These are phyloP conservation scores for Psittacula echo DNA, from an alignment of 2,797 vertebrate species.

Conservation along the genomic window DNA sequence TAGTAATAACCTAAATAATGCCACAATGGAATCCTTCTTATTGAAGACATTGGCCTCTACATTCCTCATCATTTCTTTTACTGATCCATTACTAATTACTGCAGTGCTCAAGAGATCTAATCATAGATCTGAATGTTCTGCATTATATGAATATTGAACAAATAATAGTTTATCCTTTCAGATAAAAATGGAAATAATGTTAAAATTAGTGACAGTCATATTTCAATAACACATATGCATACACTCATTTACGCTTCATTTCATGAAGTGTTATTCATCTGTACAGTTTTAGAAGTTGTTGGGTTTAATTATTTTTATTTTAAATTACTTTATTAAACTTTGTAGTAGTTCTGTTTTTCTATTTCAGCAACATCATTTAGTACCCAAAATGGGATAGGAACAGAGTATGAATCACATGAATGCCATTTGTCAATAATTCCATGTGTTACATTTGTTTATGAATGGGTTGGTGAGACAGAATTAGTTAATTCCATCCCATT, in stretches of 20 bases:
- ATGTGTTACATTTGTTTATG: neutral
- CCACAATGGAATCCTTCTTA: neutral
- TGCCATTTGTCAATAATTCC: neutral
- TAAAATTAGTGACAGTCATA: neutral
- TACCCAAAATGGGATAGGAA: neutral
- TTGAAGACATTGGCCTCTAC: neutral
- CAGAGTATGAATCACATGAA: neutral
- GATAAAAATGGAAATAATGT: neutral
- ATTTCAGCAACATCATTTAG: neutral
- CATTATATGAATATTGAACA: neutral
- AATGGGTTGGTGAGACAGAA: neutral
- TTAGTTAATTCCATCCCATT: neutral
- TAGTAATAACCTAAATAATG: constrained; percentile 9
- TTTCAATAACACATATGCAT: neutral
- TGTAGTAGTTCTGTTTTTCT: neutral
- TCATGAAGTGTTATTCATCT: neutral
- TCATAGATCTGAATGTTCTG: neutral
- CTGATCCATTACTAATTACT: constrained; percentile 29
- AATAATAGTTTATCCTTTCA: neutral
- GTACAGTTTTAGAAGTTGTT: neutral
- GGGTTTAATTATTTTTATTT: neutral
- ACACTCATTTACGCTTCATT: neutral
- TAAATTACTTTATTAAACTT: neutral
- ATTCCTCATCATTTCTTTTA: neutral
- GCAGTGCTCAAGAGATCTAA: neutral